Evolutionary conservation across 2,888 invertebrate genomes (phyloP), one percentile per base, ranked within the genome.

Genomic region (Drosophila paranaensis): DNA sequence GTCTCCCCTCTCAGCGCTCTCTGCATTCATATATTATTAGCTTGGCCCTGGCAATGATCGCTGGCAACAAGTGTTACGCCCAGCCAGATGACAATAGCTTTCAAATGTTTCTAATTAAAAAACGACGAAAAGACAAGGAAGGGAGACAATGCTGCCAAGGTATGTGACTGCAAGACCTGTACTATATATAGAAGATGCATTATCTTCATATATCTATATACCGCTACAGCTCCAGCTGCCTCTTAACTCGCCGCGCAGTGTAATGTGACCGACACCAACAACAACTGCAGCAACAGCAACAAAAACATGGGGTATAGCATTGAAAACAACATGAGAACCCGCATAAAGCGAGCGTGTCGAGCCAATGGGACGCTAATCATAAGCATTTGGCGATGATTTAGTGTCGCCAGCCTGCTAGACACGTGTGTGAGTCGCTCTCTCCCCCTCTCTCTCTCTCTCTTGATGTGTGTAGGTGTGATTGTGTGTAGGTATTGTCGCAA

Each of bases 81-180:
- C 48, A 55, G 20, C 67, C 65, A 80, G 62, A 78, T 80, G 80
- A 85, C 89, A 86, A 86, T 87, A 75, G 84, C 85, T 87, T 88
- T 87, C 89, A 76, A 85, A 89, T 86, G 85, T 88, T 89, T 87
- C 88, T 80, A 84, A 86, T 86, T 86, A 86, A 86, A 88, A 83
- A 83, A 81, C 68, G 35, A 60, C 51, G 54, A 45, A 45, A 27
- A 46, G 30, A 55, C 43, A 43, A n/a, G 33, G 60, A 57, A 53
- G 61, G 53, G 13, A 67, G 56, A 60, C 53, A 39, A 14, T 11
- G 53, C 14, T n/a, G 45, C n/a, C 33, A 42, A 61, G 62, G 51
- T 60, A 60, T 33, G 10, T 33, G 33, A 9, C 35, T 37, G 43
- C 58, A 51, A 51, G 53, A 27, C 50, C 50, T 58, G 48, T 30